Conservation (phyloP, 2,113 vertebrate species). For the Irena cyanogastra region DNA sequence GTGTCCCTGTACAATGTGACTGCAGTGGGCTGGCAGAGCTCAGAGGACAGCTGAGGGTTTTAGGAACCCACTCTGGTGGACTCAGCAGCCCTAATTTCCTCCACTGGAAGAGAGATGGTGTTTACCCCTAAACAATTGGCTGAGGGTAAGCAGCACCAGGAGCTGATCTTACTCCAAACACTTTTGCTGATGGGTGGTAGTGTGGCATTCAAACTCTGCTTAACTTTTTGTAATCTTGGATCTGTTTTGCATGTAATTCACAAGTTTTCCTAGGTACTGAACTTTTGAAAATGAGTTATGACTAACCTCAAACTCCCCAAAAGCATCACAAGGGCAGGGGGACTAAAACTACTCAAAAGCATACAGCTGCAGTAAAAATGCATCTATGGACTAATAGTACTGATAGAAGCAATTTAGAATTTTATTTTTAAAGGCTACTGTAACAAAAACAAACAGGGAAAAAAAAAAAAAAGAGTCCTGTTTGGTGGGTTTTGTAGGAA, state of each 20-base stretch:
- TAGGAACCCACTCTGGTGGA: neutral
- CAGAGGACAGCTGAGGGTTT: neutral
- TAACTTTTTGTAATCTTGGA: neutral
- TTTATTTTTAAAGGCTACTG: neutral
- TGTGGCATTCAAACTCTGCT: neutral
- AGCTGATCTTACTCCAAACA: neutral
- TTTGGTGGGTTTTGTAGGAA: neutral
- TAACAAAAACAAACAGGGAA: neutral
- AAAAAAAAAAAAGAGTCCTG: too few species aligned
- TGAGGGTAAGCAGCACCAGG: neutral
- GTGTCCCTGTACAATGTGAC: fast-evolving
- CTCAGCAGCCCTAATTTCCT: neutral
- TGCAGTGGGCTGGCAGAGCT: too few species aligned
- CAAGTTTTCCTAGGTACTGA: neutral
- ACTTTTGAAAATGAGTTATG: neutral
- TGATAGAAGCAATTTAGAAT: neutral
- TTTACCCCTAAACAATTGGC: neutral
- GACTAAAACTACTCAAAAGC: neutral
- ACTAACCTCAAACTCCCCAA: neutral
- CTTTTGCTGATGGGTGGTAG: neutral
- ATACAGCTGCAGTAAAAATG: neutral
- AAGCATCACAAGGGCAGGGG: neutral
- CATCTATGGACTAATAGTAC: neutral
- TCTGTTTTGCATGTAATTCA: neutral
- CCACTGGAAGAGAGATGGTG: neutral